Evolutionary conservation across 2,888 invertebrate species (phyloP), one percentile per base, ranked within the genome.

Genomic region (Yponomeuta malinellus): DNA sequence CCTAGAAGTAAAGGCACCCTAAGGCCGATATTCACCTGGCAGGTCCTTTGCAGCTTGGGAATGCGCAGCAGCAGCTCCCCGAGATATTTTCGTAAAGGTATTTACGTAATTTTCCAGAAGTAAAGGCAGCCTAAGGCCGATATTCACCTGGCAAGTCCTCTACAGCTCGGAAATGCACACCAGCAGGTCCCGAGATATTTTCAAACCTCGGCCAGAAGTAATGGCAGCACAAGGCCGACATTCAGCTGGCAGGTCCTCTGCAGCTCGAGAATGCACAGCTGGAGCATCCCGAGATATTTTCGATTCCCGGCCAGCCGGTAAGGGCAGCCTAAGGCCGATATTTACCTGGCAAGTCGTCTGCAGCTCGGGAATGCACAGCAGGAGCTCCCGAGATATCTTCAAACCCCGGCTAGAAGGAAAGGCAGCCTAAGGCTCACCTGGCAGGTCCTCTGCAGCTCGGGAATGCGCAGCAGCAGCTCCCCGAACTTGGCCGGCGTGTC

Each of bases 401-500:
- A 43, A 43, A 6, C 43, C 6, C 1, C 33, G 2, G 6, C 43
- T 1, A 43, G 8, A 43, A 43, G 43, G 0, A 43, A 43, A 43
- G 43, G 0, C 52, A 59, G 12, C 15, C 52, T 59, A 64, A 64
- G 29, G 23, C 29, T n/a, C 81, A 97, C 96, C 94, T 98, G 97
- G 88, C 98, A 98, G 77, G 98, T 97, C 83, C 98, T 94, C 88
- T 98, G 98, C 79, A 99, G 93, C 88, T 99, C 98, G 15, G 98
- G 98, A 86, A 99, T 97, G 78, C 98, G 94, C 74, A 98, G 93
- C 74, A 99, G 91, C 71, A 99, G 91, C 88, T 98, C 98, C 65
- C 98, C 98, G 84, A 98, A 98, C 93, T 99, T 98, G 77, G 98
- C 97, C 70, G 98, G 98, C 86, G 96, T 95, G 76, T 97, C 96